Conservation (phyloP, 2,888 invertebrate species). For the Pseudoips prasinana region DNA sequence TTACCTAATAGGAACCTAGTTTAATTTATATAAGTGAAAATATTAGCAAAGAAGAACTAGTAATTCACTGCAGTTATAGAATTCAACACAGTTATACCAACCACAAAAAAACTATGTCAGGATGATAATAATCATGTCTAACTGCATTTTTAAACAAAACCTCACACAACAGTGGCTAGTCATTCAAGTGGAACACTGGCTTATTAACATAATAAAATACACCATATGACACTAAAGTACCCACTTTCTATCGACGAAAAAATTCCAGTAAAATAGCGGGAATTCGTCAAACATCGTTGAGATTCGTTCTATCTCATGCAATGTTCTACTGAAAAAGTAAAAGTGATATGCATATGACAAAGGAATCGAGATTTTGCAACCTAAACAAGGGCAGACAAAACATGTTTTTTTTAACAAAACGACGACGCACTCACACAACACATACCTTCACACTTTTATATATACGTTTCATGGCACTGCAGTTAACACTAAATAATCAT, state of each 20-base stretch:
- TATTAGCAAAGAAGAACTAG: no score
- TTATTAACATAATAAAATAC: conserved; percentile 49
- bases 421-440: conserved; percentile 26
- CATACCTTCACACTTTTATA: conserved; percentile 49
- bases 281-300: conserved; percentile 36
- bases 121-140: conserved; percentile 41
- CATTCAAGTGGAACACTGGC: conserved; percentile 55
- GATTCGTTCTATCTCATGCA: conserved; percentile 32
- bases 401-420: conserved; percentile 56
- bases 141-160: conserved; percentile 48
- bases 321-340: conserved; percentile 64
- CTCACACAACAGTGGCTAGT: conserved; percentile 39
- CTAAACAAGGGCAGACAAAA: conserved; percentile 73
- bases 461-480: conserved; percentile 57
- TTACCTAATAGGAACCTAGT: no score
- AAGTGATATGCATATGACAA: conserved; percentile 70
- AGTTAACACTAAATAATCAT: conserved; percentile 52
- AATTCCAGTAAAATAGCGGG: conserved; percentile 47
- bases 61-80: background rate
- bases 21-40: no score
- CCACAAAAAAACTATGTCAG: conserved; percentile 30
- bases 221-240: conserved; percentile 26
- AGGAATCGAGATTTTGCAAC: conserved; percentile 74
- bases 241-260: conserved; percentile 45
- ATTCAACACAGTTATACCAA: conserved; percentile 9